These are phyloP conservation scores for Ruditapes philippinarum DNA, from an alignment of 1,140 invertebrate species.

Conservation along the genomic window DNA sequence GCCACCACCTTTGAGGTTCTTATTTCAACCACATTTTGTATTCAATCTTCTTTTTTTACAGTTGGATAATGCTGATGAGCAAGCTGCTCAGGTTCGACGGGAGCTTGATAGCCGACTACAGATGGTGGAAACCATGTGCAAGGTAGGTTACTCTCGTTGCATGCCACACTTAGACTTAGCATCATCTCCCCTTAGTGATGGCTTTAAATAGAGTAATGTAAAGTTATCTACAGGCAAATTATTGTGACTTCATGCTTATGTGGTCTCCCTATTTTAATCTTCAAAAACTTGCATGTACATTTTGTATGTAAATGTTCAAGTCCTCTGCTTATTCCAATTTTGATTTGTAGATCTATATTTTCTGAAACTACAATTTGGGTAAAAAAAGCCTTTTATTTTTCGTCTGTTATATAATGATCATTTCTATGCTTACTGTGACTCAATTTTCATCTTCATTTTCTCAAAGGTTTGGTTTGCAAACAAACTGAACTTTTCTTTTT, in stretches of 20 bases:
- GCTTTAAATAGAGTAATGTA: not conserved
- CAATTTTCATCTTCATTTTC: too few relatives aligned
- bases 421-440: too few relatives aligned
- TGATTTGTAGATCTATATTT: too few relatives aligned
- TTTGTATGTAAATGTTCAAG: not conserved
- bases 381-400: too few relatives aligned
- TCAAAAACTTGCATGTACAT: not conserved
- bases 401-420: too few relatives aligned
- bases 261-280: not conserved
- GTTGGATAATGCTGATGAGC: conserved; percentile 99
- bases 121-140: conserved; percentile 98
- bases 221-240: not conserved
- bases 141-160: conserved; percentile 89
- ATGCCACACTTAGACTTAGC: not conserved
- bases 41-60: too few relatives aligned
- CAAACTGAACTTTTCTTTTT: too few relatives aligned
- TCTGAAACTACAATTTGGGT: too few relatives aligned
- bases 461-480: too few relatives aligned
- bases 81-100: conserved; percentile 99
- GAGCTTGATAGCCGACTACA: conserved; percentile 99
- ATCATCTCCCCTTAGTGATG: not conserved
- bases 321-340: not conserved
- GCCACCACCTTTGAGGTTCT: too few relatives aligned
- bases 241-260: not conserved
- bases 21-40: too few relatives aligned